Evolutionary conservation across 2,888 invertebrate genomes (phyloP).

Genomic region (Scaptomyza cyrtandrae): DNA sequence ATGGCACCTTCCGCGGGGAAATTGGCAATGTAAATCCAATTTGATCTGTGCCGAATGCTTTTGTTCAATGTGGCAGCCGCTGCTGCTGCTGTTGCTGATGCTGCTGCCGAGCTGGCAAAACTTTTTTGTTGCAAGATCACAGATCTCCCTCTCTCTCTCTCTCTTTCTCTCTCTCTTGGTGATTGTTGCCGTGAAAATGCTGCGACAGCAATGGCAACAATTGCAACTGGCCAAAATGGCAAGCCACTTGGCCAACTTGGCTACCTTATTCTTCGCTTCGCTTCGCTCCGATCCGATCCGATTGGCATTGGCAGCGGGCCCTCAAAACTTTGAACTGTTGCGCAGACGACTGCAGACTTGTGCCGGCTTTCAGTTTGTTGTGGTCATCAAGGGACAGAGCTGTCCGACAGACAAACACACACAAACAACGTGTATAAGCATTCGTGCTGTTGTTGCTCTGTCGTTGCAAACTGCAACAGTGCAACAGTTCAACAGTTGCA

Average conservation of each 20-base stretch:
- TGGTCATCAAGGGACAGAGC: slow-evolving; percentile 71
- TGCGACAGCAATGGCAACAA: slow-evolving; percentile 30
- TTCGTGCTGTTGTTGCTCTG: slow-evolving; percentile 53
- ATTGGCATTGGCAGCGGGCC: slow-evolving; percentile 77
- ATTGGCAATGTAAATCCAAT: slow-evolving; percentile 74
- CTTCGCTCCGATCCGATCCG: slow-evolving; percentile 44
- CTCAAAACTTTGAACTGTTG: slow-evolving; percentile 81
- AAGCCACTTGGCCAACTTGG: slow-evolving; percentile 31
- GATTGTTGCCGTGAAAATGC: slow-evolving; percentile 6
- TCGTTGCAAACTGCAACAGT: slow-evolving; percentile 35
- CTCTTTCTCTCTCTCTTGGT: slow-evolving; percentile 7
- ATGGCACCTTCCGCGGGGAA: slow-evolving; percentile 16
- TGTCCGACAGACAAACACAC: slow-evolving; percentile 23
- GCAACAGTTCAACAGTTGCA: slow-evolving; percentile 49
- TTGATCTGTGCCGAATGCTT: slow-evolving; percentile 81
- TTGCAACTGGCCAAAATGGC: slow-evolving; percentile 42
- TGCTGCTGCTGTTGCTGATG: slow-evolving; percentile 23
- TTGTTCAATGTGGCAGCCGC: slow-evolving; percentile 66
- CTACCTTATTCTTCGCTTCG: slow-evolving; percentile 49
- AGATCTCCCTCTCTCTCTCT: slow-evolving; percentile 42
- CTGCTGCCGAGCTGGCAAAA: slow-evolving; percentile 56
- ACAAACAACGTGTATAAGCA: slow-evolving; percentile 29
- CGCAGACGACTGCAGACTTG: slow-evolving; percentile 82
- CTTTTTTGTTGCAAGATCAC: slow-evolving; percentile 50
- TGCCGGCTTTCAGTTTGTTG: slow-evolving; percentile 82